Conservation (phyloP, 2,797 vertebrate genomes). For the Falco rusticolus region DNA sequence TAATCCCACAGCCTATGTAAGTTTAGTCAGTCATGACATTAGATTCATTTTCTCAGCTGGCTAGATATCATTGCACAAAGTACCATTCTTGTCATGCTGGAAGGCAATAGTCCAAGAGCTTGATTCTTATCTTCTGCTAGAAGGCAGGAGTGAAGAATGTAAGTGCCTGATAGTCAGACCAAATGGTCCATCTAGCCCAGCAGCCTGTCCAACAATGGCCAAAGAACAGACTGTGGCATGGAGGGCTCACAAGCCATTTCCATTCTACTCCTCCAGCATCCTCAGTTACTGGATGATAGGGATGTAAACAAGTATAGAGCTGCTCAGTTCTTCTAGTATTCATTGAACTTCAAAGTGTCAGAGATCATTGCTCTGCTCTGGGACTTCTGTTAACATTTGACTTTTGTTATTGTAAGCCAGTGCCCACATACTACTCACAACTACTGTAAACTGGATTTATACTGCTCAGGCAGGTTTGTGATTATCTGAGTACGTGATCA, state of each 20-base stretch:
- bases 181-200: not conserved
- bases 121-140: not conserved
- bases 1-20: not conserved
- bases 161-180: fast-evolving
- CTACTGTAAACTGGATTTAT: conserved; percentile 29
- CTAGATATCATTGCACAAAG: not conserved
- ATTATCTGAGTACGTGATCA: not conserved
- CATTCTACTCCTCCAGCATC: not conserved
- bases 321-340: not conserved
- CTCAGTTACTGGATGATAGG: not conserved
- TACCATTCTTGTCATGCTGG: not conserved
- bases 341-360: not conserved
- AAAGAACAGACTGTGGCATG: not conserved
- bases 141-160: not conserved
- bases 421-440: not conserved
- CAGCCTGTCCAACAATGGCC: not conserved
- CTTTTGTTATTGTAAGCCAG: not conserved
- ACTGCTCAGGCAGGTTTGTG: not conserved
- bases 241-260: not conserved
- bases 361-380: not conserved
- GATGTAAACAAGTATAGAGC: not conserved
- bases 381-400: not conserved
- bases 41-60: not conserved
- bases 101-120: not conserved
- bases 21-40: not conserved